Evolutionary conservation across 2,113 vertebrate genomes (phyloP).

Genomic region (Apus apus): DNA sequence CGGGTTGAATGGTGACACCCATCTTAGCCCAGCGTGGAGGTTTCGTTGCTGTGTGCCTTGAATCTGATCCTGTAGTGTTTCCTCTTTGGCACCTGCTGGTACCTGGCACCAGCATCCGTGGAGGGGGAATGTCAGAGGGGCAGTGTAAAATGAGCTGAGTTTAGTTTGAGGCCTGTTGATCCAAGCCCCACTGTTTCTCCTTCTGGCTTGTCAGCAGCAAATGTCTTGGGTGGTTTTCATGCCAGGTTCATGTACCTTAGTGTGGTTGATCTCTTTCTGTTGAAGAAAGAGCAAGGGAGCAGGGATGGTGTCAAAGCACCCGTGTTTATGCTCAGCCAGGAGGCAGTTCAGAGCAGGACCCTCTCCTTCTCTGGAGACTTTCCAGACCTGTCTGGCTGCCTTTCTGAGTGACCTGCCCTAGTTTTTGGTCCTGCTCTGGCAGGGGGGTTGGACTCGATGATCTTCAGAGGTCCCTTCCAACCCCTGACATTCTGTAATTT

Average conservation of each 20-base stretch:
- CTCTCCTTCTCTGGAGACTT: background rate
- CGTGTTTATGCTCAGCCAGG: background rate
- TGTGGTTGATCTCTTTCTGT: background rate
- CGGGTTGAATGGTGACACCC: background rate
- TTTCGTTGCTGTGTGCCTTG: fast-evolving
- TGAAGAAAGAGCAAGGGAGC: background rate
- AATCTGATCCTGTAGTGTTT: background rate
- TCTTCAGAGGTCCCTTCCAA: no score
- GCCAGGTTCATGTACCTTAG: background rate
- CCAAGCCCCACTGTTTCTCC: background rate
- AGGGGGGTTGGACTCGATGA: no score
- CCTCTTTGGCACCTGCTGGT: background rate
- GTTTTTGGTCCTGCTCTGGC: no score
- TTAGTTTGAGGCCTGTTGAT: fast-evolving
- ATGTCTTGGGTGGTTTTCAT: background rate
- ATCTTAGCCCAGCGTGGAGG: fast-evolving
- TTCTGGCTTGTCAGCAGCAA: background rate
- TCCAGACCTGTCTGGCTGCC: no score
- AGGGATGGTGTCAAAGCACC: background rate
- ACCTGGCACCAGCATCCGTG: background rate
- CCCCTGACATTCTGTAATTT: no score
- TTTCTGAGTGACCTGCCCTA: no score
- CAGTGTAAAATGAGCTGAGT: background rate
- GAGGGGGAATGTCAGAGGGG: background rate
- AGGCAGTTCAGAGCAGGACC: background rate